These are phyloP conservation scores for Sinhomidia bicolor DNA, from an alignment of 2,888 invertebrate species.

Conservation along the genomic window DNA sequence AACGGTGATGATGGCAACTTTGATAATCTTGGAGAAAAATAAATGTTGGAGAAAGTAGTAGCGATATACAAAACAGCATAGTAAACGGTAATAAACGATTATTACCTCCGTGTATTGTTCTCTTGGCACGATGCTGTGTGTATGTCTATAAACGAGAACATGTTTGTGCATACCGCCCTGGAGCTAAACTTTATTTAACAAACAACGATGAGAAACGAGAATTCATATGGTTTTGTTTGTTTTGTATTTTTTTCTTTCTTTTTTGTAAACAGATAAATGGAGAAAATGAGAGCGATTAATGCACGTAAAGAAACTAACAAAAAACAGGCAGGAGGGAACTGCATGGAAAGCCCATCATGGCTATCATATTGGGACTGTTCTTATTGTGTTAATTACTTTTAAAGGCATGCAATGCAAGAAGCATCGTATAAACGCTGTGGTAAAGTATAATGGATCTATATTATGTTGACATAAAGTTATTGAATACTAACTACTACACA, in stretches of 20 bases:
- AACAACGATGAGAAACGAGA: too few relatives aligned
- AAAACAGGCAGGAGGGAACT: neutral
- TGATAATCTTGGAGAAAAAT: constrained; percentile 22
- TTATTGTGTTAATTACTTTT: neutral
- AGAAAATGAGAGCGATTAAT: constrained; percentile 32
- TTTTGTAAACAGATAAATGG: neutral
- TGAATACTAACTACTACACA: too few relatives aligned
- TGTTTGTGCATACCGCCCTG: neutral
- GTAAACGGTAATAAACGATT: too few relatives aligned
- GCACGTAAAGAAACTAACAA: constrained; percentile 18
- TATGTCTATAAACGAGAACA: neutral
- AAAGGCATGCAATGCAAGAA: neutral
- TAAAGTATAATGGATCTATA: too few relatives aligned
- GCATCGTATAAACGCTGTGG: neutral
- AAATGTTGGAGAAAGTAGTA: constrained; percentile 2
- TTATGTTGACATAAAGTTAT: too few relatives aligned
- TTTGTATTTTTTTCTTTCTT: neutral
- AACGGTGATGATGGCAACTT: neutral
- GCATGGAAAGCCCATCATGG: neutral
- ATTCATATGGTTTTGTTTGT: neutral
- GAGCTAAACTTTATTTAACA: too few relatives aligned
- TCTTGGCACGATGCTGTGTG: neutral
- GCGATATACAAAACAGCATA: neutral
- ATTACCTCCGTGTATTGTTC: neutral
- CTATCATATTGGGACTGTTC: neutral